Conservation (phyloP, 2,113 vertebrate species). For the Ceyx margarethae region DNA sequence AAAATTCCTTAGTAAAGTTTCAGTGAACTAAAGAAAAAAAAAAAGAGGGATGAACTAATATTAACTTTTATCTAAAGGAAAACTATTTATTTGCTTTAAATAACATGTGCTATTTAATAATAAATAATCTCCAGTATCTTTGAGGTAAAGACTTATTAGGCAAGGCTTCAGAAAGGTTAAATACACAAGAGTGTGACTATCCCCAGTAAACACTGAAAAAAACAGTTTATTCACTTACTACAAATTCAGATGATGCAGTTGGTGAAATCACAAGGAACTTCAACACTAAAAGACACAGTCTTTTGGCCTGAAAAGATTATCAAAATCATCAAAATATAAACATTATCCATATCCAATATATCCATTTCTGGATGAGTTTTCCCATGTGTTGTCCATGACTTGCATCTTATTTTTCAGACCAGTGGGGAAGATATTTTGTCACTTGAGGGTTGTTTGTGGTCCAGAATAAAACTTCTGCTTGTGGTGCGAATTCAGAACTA, state of each 20-base stretch:
- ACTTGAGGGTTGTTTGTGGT: fast-evolving
- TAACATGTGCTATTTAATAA: neutral
- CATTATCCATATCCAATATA: too few species aligned
- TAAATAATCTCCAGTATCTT: neutral
- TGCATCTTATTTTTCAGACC: neutral
- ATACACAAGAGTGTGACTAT: neutral
- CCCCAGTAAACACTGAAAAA: neutral
- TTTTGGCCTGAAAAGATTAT: neutral
- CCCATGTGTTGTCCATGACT: fast-evolving
- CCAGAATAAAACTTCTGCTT: neutral
- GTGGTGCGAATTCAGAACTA: neutral
- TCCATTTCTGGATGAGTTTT: neutral
- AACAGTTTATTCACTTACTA: neutral
- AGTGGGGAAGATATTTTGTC: neutral
- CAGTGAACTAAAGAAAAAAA: neutral
- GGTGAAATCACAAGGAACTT: neutral
- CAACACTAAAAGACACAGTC: neutral
- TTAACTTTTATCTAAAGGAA: neutral
- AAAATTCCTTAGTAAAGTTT: neutral
- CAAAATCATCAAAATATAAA: neutral
- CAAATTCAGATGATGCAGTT: neutral
- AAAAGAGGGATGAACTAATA: neutral
- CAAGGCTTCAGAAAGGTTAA: slow-evolving; percentile 14
- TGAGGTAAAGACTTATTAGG: slow-evolving; percentile 7
- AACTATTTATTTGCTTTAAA: neutral